Evolutionary conservation across 2,797 vertebrate species (phyloP), one percentile per base, ranked within the genome.

Genomic region (Borostomias antarcticus): DNA sequence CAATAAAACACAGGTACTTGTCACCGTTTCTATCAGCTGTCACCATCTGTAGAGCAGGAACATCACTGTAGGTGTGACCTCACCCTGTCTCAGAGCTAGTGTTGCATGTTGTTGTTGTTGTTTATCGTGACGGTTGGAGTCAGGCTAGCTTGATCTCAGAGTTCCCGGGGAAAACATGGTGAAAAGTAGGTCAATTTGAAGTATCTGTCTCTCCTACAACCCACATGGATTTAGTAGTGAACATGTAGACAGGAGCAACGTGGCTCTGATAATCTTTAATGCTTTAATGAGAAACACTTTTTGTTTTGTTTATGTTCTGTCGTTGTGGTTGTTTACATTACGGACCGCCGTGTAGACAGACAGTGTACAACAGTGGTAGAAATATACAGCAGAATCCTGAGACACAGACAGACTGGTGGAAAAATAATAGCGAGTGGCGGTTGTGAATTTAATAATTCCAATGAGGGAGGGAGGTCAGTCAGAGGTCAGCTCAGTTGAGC

Each of bases 401-500:
- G 21, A 65, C 23, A 54, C 57, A 69, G 26, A 43, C 60, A 28
- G 70, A n/a, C n/a, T n/a, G n/a, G n/a, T 25, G 9, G 45, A 59
- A 56, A 64, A 69, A 64, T 6, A 50, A 17, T 29, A 3, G 8
- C 26, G 43, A 48, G 8, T 69, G 37, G 59, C n/a, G 5, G 4
- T 19, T n/a, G 23, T 59, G 23, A 50, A 64, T 76, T 54, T 63
- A 72, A 68, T 4, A 11, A 23, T 6, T 11, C 64, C 63, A 62
- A 52, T 74, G 59, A 58, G 28, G 19, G 3, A 1, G 2, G 28
- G 29, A 11, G 21, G 26, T n/a, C n/a, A n/a, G n/a, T n/a, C n/a
- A n/a, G 10, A 23, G 7, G 13, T 5, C 60, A n/a, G 4, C 48
- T 84, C 69, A 86, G 58, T 83, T 85, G 51, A 76, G 73, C 66